Percentiles rank a stretch among this genome's conserved stretches.
phyloP scores from a whole-genome alignment of 2,888 invertebrate genomes.

The Clanis bilineata region DNA sequence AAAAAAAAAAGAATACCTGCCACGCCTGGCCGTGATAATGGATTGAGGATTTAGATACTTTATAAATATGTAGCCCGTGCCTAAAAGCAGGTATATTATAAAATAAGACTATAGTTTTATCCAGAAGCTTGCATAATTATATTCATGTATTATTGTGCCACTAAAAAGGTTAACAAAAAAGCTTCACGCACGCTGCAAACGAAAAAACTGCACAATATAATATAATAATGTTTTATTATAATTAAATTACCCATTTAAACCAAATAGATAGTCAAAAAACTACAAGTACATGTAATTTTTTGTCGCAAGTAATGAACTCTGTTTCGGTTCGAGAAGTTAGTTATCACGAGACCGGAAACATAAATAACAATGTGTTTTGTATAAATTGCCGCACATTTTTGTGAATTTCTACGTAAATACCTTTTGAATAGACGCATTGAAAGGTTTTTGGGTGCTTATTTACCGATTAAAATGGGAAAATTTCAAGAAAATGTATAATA shows the following conservation, averaged over 20 bases:
- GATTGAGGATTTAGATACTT: too few species aligned
- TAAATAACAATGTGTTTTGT: slow-evolving; percentile 14
- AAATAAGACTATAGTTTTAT: not conserved
- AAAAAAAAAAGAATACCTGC: too few species aligned
- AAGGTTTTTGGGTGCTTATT: not conserved
- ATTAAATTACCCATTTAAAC: not conserved
- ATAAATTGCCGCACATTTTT: not conserved
- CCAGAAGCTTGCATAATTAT: not conserved
- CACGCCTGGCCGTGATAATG: too few species aligned
- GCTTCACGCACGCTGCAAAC: not conserved
- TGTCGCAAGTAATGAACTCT: slow-evolving; percentile 1
- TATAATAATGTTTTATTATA: not conserved
- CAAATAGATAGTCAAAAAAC: not conserved
- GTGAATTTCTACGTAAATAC: not conserved
- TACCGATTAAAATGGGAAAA: not conserved
- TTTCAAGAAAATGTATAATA: too few species aligned
- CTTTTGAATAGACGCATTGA: not conserved
- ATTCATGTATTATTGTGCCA: not conserved
- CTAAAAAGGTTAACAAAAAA: not conserved
- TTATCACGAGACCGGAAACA: slow-evolving; percentile 24
- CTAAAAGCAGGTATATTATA: too few species aligned
- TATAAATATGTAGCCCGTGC: too few species aligned
- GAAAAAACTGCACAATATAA: not conserved
- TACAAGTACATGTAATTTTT: slow-evolving; percentile 11
- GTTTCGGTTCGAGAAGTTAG: slow-evolving; percentile 6